Evolutionary conservation across 2,113 vertebrate genomes (phyloP).

Genomic region (Pluvialis apricaria): DNA sequence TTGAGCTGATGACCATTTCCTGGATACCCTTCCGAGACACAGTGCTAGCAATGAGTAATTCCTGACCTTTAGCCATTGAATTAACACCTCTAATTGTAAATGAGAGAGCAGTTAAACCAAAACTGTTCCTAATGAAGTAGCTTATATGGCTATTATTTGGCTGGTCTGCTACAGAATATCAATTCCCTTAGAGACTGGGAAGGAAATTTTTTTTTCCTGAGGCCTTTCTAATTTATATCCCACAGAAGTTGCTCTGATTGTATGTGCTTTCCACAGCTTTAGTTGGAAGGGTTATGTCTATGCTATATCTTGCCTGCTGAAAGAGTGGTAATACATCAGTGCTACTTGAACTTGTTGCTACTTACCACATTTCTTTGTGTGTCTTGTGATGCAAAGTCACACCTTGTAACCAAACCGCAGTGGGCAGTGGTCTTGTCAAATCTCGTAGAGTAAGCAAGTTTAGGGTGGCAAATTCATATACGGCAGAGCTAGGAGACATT

Average conservation of each 20-base stretch:
- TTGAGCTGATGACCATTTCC: constrained; percentile 20
- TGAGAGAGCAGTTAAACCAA: not conserved
- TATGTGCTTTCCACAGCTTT: not conserved
- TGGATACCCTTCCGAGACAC: not conserved
- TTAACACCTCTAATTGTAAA: constrained; percentile 39
- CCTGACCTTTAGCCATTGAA: constrained; percentile 50
- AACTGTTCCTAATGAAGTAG: not conserved
- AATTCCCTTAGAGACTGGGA: not conserved
- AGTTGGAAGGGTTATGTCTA: not conserved
- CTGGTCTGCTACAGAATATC: not conserved
- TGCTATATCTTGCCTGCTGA: not conserved
- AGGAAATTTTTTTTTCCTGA: not conserved
- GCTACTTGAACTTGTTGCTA: not conserved
- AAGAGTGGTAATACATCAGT: not conserved
- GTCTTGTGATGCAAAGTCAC: not conserved
- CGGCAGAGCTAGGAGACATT: not conserved
- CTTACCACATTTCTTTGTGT: not conserved
- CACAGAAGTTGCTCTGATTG: not conserved
- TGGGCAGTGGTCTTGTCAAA: not conserved
- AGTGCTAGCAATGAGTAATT: constrained; percentile 16
- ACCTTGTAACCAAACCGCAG: not conserved
- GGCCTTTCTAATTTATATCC: not conserved
- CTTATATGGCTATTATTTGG: not conserved
- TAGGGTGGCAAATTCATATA: not conserved
- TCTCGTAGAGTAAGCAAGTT: not conserved